Conservation (phyloP, 2,797 vertebrate genomes). For the Sebastes diaconus region DNA sequence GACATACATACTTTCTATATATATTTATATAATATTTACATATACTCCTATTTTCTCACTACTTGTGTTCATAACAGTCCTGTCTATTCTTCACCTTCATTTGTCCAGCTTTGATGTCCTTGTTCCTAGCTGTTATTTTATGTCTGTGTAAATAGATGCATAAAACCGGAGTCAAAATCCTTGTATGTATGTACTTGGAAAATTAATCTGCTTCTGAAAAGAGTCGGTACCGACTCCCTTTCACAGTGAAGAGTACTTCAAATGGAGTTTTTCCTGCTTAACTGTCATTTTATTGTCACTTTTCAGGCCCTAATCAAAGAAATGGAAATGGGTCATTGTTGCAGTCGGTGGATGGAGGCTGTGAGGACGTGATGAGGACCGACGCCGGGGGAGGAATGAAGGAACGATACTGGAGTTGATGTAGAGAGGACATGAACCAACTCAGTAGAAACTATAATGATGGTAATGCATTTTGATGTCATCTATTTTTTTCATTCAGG, state of each 20-base stretch:
- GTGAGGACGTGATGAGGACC: constrained; percentile 33
- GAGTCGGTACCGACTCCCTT: too few relatives aligned
- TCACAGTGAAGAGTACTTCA: not conserved
- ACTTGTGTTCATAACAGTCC: too few relatives aligned
- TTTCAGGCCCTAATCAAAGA: constrained; percentile 42
- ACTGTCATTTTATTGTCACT: constrained; percentile 34
- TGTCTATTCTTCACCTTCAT: too few relatives aligned
- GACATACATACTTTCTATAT: too few relatives aligned
- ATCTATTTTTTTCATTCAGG: not conserved
- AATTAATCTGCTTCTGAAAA: too few relatives aligned
- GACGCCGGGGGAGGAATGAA: constrained; percentile 11
- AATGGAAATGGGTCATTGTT: constrained; percentile 62
- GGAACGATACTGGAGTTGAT: not conserved
- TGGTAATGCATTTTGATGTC: constrained; percentile 24
- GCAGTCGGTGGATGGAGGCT: constrained; percentile 28
- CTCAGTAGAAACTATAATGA: constrained; percentile 8
- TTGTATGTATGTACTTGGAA: too few relatives aligned
- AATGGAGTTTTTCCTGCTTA: not conserved
- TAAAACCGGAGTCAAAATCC: too few relatives aligned
- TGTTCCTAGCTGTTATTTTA: too few relatives aligned
- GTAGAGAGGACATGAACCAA: constrained; percentile 13
- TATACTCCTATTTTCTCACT: too few relatives aligned
- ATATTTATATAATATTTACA: too few relatives aligned
- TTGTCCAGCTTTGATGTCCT: too few relatives aligned
- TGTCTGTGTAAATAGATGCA: too few relatives aligned